Evolutionary conservation across 2,797 vertebrate species (phyloP).

Genomic region (Anguilla marmorata): DNA sequence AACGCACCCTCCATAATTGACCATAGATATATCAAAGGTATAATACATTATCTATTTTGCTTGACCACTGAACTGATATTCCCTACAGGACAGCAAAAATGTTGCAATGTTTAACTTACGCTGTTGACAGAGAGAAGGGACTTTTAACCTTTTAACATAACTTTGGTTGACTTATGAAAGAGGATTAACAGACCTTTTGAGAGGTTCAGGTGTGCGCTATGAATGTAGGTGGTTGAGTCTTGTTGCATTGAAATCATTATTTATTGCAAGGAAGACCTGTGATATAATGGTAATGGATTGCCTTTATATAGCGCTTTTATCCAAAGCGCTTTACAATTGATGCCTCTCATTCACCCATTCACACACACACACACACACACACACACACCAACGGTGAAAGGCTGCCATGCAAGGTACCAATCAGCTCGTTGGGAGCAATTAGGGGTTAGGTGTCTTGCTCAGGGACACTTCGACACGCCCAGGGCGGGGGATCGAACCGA

Average conservation of each 20-base stretch:
- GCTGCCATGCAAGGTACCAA: too few relatives aligned
- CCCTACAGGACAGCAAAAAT: neutral
- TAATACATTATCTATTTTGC: neutral
- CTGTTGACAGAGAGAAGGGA: neutral
- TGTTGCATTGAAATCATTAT: neutral
- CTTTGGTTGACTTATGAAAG: slow-evolving; percentile 2
- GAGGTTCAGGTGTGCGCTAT: neutral
- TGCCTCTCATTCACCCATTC: too few relatives aligned
- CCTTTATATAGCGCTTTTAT: too few relatives aligned
- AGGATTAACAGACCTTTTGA: neutral
- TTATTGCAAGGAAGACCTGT: neutral
- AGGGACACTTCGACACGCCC: too few relatives aligned
- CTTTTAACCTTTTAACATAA: neutral
- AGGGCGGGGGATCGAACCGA: too few relatives aligned
- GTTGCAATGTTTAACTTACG: neutral
- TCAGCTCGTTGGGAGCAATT: too few relatives aligned
- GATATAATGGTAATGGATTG: neutral
- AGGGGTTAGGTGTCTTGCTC: too few relatives aligned
- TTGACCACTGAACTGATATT: neutral
- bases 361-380: too few relatives aligned
- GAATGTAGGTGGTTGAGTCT: neutral
- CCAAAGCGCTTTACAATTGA: too few relatives aligned
- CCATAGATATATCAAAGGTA: neutral
- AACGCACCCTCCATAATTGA: neutral
- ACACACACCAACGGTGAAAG: too few relatives aligned